A percentile compares a stretch with the other conserved stretches of the same genome.
Conservation (phyloP, 2,797 vertebrate genomes). For the Nyctalus aviator region DNA sequence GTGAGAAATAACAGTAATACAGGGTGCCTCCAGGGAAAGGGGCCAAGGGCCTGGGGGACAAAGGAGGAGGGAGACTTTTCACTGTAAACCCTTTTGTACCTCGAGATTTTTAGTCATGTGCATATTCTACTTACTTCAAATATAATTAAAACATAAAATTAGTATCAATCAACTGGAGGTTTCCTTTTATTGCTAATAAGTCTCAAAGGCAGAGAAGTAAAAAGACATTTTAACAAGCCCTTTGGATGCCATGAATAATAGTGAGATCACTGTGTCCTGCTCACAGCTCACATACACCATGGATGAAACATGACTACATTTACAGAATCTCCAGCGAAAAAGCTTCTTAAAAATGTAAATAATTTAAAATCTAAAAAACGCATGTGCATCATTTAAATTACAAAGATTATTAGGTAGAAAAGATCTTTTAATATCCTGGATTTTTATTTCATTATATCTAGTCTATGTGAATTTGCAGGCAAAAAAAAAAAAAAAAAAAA, state of each 20-base stretch:
- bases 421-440: not conserved
- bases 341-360: constrained; percentile 1
- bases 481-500: not conserved
- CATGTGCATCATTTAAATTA: not conserved
- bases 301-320: not conserved
- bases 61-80: not conserved
- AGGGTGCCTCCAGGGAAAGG: not conserved
- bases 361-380: not conserved
- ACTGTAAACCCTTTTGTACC: not conserved
- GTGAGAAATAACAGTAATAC: not conserved
- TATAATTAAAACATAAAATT: not conserved
- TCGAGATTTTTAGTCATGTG: not conserved
- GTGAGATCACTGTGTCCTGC: not conserved
- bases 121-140: not conserved
- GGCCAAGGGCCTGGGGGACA: not conserved
- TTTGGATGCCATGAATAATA: not conserved
- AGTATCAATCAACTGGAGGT: not conserved
- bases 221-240: not conserved
- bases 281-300: not conserved
- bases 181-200: not conserved
- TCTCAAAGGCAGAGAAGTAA: not conserved
- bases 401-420: not conserved
- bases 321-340: not conserved
- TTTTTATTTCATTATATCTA: constrained; percentile 9
- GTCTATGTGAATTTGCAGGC: not conserved